Evolutionary conservation across 2,888 invertebrate species (phyloP).

Genomic region (Euspilapteryx auroguttella): DNA sequence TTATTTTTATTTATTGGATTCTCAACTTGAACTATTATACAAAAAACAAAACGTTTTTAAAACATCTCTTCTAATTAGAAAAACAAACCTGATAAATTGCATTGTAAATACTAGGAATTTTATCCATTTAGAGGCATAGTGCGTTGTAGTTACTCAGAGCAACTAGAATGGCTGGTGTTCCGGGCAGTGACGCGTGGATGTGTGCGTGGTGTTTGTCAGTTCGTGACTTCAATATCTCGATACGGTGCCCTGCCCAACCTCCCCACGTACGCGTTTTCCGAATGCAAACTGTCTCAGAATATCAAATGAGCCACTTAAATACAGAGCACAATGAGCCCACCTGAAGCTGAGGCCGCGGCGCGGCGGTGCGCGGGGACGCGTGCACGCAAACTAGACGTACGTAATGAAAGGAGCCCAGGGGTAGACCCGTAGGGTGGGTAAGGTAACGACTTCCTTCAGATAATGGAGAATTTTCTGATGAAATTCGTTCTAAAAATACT

Average conservation of each 20-base stretch:
- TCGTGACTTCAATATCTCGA: conserved; percentile 31
- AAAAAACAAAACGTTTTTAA: no score
- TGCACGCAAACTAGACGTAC: conserved; percentile 53
- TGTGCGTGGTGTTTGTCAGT: conserved; percentile 15
- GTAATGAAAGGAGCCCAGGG: conserved; percentile 32
- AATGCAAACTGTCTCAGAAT: conserved; percentile 58
- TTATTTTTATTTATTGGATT: no score
- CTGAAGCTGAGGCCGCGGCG: conserved; percentile 44
- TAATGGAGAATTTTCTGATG: conserved; percentile 57
- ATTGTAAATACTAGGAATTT: no score
- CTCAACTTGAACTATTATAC: no score
- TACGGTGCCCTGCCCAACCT: conserved; percentile 18
- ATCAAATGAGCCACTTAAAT: conserved; percentile 60
- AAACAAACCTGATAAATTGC: no score
- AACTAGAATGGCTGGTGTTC: no score
- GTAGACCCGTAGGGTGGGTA: conserved; percentile 38
- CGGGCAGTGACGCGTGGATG: no score
- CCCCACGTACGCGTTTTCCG: conserved; percentile 43
- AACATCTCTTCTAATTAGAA: no score
- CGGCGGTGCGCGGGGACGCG: conserved; percentile 38
- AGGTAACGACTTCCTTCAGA: conserved; percentile 57
- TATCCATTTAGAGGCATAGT: no score
- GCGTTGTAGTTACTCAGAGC: no score
- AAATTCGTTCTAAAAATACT: conserved; percentile 47
- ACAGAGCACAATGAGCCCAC: conserved; percentile 54